Base-by-base conservation (phyloP, 1,140 invertebrate genomes). In the Temnothorax nylanderi region DNA sequence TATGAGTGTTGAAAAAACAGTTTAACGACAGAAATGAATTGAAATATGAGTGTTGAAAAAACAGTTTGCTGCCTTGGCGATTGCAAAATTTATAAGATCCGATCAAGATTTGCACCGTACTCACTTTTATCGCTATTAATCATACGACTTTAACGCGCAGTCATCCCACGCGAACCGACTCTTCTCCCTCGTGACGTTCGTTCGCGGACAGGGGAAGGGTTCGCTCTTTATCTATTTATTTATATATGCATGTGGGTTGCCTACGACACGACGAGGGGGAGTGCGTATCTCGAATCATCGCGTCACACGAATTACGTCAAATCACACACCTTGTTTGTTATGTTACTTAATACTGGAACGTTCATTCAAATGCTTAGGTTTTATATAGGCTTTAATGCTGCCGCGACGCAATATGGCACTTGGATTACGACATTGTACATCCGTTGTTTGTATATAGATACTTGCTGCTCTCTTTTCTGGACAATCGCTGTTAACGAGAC, bases 281-380 rank as follows among this genome's bases (percentile, higher is more conserved):
- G 69, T 51, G 54, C 54, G 80, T 56, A 32, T 84, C 69, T 74
- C 69, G 41, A 75, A 60, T 49, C 69, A 56, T 67, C 60, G 60
- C 62, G 37, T 54, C 37, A 82, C n/a, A 26, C 37, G 32, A 74
- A 58, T 82, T 82, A 72, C 41, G 13, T 75, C n/a, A 21, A 75
- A 74, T 84, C 80, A 41, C 80, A 18, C 80, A 54, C 8, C 10
- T 54, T 41, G 32, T 67, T 69, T 51, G 51, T 86, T 69, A 32
- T 44, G 78, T 26, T 67, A 86, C 54, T 75, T 86, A 84, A 84
- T 84, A 84, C 69, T 84, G 80, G 69, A 84, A 84, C 69, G 69
- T 84, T 74, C 69, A 84, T 84, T 84, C 80, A 75, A 84, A 84
- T 84, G 69, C 80, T 84, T 84, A 75, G 80, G 26, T 74, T 82